Base-by-base conservation (phyloP, 2,888 invertebrate genomes). In the Willowsia nigromaculata region DNA sequence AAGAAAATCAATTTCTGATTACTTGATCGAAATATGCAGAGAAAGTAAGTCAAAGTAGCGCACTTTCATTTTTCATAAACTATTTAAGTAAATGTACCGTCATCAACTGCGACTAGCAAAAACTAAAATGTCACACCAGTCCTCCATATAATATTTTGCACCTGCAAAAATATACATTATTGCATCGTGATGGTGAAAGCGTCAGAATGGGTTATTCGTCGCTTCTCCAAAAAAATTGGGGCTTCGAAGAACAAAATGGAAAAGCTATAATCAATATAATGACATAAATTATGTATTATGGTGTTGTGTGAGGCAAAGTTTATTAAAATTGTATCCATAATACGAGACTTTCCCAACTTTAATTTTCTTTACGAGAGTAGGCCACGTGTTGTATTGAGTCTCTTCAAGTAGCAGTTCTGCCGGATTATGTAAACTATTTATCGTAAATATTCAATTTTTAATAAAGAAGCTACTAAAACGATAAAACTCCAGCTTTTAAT, bases 361-460 rank as follows among this genome's bases (percentile, higher is more conserved):
- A 5, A 22, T 56, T 56, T 25, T 56, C 25, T 9, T n/a, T 53
- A 18, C 59, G n/a, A 25, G 4, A 25, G 25, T 25, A 25, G 59
- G 59, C 27, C 22, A 59, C 25, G 59, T 22, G 5, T 25, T 56
- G 18, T 56, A 5, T 11, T n/a, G 25, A 27, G 59, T 59, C n/a
- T n/a, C n/a, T 22, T 6, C 33, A 30, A n/a, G 13, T 33, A 43
- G 13, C 27, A 71, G 13, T 43, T 43, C 40, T 68, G n/a, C 18
- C 30, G 3, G 65, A 33, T 68, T 33, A 33, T 68, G 37, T 15
- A 68, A 18, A 37, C 7, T 15, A 37, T 37, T 68, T 37, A 47
- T 74, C 47, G 74, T 74, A 74, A 74, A 74, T 74, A 74, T 74
- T 74, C 74, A 74, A 74, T 74, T 74, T 74, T 47, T 74, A 74